These are phyloP conservation scores for Lapara coniferarum DNA, from an alignment of 2,888 invertebrate species.

Conservation along the genomic window DNA sequence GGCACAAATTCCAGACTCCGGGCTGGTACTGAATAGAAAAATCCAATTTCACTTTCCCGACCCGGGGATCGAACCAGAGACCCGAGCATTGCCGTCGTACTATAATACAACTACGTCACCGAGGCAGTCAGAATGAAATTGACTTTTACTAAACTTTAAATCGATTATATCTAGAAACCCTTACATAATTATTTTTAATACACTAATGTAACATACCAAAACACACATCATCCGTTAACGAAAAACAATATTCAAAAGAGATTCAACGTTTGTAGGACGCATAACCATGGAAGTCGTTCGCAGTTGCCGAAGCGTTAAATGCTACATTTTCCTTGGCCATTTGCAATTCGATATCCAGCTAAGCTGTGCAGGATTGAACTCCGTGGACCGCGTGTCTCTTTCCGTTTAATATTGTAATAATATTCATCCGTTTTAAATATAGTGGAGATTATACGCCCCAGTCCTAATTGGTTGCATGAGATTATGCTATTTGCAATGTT, in stretches of 20 bases:
- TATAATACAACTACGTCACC: no score
- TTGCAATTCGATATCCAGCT: conserved; percentile 80
- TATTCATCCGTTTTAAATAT: conserved; percentile 63
- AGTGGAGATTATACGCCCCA: conserved; percentile 17
- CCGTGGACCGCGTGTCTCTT: conserved; percentile 64
- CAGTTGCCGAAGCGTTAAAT: conserved; percentile 79
- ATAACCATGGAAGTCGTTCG: conserved; percentile 63
- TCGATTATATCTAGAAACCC: no score
- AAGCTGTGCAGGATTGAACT: conserved; percentile 74
- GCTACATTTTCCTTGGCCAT: conserved; percentile 78
- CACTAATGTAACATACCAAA: no score
- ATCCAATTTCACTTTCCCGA: no score
- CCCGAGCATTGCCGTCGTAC: no score
- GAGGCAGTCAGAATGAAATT: no score
- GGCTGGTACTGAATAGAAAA: no score
- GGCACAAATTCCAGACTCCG: no score
- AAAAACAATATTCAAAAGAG: conserved; percentile 8
- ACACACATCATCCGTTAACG: not conserved
- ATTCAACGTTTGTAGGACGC: conserved; percentile 55
- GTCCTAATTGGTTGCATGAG: conserved; percentile 5
- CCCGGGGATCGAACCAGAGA: no score
- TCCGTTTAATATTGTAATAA: conserved; percentile 68
- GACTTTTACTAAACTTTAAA: no score
- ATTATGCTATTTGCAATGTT: conserved; percentile 13
- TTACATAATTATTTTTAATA: no score